Evolutionary conservation across 1,140 invertebrate species (phyloP).

Genomic region (Drosophila albomicans): DNA sequence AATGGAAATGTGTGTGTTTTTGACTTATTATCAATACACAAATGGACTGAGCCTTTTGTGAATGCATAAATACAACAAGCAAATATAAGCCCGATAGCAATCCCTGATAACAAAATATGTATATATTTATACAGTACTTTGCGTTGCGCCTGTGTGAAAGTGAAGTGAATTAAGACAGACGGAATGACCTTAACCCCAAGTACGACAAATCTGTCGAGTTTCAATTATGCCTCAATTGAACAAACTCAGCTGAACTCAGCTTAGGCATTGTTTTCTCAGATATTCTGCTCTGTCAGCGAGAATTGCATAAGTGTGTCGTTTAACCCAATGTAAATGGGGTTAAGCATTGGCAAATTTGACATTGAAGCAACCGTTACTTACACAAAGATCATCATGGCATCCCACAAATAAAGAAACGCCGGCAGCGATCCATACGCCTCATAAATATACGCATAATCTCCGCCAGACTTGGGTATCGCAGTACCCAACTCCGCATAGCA

Average conservation of each 20-base stretch:
- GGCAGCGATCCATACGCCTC: slow-evolving; percentile 96
- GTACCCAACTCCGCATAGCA: slow-evolving; percentile 98
- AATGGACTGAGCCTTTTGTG: slow-evolving; percentile 7
- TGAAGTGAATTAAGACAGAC: slow-evolving; percentile 30
- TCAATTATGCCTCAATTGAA: slow-evolving; percentile 35
- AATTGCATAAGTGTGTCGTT: slow-evolving; percentile 4
- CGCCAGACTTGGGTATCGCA: slow-evolving; percentile 93
- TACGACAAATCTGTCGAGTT: slow-evolving; percentile 17
- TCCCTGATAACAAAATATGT: slow-evolving; percentile 15
- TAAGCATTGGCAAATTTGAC: background rate
- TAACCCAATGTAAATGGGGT: slow-evolving; percentile 34
- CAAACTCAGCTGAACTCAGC: background rate
- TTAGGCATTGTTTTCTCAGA: background rate
- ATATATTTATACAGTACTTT: background rate
- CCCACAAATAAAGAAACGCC: slow-evolving; percentile 97
- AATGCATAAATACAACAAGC: slow-evolving; percentile 25
- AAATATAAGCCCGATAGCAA: background rate
- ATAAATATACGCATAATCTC: slow-evolving; percentile 96
- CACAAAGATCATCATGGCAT: slow-evolving; percentile 93
- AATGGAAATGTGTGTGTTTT: slow-evolving; percentile 14
- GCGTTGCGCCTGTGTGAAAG: slow-evolving; percentile 15
- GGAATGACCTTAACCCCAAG: slow-evolving; percentile 17
- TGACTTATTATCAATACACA: slow-evolving; percentile 34
- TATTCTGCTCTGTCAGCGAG: slow-evolving; percentile 1
- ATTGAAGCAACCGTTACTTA: slow-evolving; percentile 85